Conservation (phyloP, 2,113 vertebrate genomes). For the Nothocercus julius region DNA sequence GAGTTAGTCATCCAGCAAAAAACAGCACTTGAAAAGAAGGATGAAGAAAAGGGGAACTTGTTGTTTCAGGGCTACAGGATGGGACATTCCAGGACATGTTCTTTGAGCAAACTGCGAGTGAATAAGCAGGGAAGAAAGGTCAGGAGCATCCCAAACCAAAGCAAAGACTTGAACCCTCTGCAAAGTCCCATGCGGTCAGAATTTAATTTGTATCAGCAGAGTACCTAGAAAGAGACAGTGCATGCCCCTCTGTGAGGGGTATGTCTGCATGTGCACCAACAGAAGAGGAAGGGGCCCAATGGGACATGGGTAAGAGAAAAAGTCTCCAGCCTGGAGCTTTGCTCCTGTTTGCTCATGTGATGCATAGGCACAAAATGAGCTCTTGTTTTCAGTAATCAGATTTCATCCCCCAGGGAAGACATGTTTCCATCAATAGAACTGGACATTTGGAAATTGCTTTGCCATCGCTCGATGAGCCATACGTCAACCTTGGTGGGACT, state of each 20-base stretch:
- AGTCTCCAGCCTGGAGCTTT: not conserved
- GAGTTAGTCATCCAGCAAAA: not conserved
- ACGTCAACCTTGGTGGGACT: not conserved
- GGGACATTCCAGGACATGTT: too few species aligned
- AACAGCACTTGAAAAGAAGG: not conserved
- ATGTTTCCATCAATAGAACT: not conserved
- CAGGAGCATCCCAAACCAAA: not conserved
- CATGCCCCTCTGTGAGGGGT: fast-evolving
- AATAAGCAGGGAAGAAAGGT: not conserved
- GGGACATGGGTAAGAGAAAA: not conserved
- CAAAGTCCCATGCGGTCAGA: not conserved
- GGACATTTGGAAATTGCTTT: slow-evolving; percentile 52
- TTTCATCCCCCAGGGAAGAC: not conserved
- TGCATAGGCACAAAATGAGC: not conserved
- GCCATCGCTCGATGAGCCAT: not conserved
- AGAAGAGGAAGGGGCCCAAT: not conserved
- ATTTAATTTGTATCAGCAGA: not conserved
- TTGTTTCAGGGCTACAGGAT: not conserved
- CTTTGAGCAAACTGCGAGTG: not conserved
- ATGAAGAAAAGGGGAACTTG: not conserved
- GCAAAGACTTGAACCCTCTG: not conserved
- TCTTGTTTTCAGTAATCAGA: not conserved
- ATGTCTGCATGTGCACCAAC: too few species aligned
- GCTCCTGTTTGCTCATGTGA: not conserved
- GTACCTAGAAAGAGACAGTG: fast-evolving